Base-by-base conservation (phyloP, 2,797 vertebrate species). In the Ibycter americanus region DNA sequence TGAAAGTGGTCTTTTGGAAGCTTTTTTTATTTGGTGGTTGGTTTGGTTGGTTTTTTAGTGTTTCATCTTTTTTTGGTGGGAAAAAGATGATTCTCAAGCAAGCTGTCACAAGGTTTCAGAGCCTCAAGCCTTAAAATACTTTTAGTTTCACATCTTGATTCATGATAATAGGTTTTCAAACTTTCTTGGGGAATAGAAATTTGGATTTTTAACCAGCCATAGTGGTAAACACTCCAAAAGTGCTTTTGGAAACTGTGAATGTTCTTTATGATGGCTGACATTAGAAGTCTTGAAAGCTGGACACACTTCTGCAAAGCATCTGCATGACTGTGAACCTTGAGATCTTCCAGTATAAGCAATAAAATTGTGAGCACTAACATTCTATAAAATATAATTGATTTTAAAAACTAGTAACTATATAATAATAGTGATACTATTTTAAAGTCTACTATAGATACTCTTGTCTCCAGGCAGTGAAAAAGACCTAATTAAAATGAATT, bases 401-500 rank as follows among this genome's bases (percentile, higher is more conserved):
- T 91, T 94, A 86, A 93, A 71, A 49, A 65, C 32, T 68, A 63
- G 82, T 67, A 91, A 54, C 74, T 77, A 8, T 85, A 22, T 62
- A 87, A 90, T 22, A 78, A 67, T n/a, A 58, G 56, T 32, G 21
- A 66, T 61, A 34, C 46, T 77, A 40, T 82, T 92, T 93, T 87
- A 66, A 83, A 92, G 44, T 77, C 54, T 81, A 9, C 83, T 89
- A 74, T 29, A 84, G 89, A 77, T 82, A 76, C 38, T 94, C 18
- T 66, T 93, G 56, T 92, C 81, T 94, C 47, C 63, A 80, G 55
- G 74, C 68, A 85, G 67, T 74, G 68, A 73, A 51, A 94, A 93
- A 84, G 32, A 20, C 42, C 83, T 96, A 90, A 93, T 96, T 95
- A 87, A 94, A 94, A 87, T 85, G 58, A 95, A 82, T 81, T 83